Base-by-base conservation (phyloP, 2,888 invertebrate genomes). In the Theretra japonica region DNA sequence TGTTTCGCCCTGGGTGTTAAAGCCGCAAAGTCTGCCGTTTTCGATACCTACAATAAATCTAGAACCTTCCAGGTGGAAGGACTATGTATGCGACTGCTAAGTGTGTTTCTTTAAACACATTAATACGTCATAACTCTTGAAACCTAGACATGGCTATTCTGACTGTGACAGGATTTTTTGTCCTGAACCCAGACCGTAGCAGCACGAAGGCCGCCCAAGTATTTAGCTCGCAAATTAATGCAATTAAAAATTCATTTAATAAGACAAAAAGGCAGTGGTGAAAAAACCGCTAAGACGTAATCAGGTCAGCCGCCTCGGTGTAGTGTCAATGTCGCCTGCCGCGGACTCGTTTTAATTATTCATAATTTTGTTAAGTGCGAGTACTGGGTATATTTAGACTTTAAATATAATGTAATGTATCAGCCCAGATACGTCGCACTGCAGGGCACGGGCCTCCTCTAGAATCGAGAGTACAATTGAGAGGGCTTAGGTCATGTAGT, bases 241-340 rank as follows among this genome's bases (percentile, higher is more conserved):
- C 48, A 65, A 65, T 65, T 65, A 65, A 65, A 65, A 21, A 65
- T 65, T 65, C 48, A 65, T 41, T 65, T 65, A 65, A 23, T 23
- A 17, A 60, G 33, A 65, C 23, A 65, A 65, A 65, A 65, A 65
- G 65, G 65, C 65, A 48, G n/a, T 65, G 8, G 15, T 65, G 48
- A 65, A 65, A 65, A 65, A 62, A 65, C 23, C 15, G 41, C 33
- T 65, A 23, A 65, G 21, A 41, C 41, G 23, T 5, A 65, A 65
- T 48, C 65, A 48, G 65, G 65, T 65, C 65, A 41, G 15, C 41
- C 62, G 59, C 28, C 33, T 33, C 21, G 41, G 23, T 23, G 19
- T 53, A n/a, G 53, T 53, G 53, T 53, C 65, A 65, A 65, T 65
- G 65, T 48, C 65, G 48, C 23, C 48, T 48, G 48, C 30, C 30